A percentile compares a stretch with the other conserved stretches of the same genome.
These are phyloP conservation scores for Melipona quadrifasciata DNA, from an alignment of 1,140 invertebrate species.

Conservation along the genomic window DNA sequence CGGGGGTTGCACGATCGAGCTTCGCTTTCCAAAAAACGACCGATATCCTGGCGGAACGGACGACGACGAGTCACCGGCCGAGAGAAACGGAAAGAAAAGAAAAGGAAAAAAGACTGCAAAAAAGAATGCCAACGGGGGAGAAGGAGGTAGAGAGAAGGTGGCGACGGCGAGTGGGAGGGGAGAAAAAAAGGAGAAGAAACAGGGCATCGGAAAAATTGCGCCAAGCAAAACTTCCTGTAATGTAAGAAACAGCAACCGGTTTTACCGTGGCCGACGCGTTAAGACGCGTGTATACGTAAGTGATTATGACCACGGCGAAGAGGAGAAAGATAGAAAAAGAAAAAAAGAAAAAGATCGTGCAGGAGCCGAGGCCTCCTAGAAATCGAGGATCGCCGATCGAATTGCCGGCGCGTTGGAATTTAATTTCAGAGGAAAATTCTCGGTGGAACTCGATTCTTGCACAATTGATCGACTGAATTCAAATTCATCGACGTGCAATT, in stretches of 20 bases:
- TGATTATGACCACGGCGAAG: constrained; percentile 23
- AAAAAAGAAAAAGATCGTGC: background rate
- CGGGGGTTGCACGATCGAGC: background rate
- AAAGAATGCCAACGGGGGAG: background rate
- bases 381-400: background rate
- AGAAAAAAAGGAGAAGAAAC: background rate
- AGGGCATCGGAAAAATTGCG: constrained; percentile 30
- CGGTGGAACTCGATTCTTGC: too few relatives aligned
- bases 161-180: background rate
- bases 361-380: background rate
- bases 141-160: background rate
- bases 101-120: background rate
- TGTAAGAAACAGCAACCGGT: constrained; percentile 51
- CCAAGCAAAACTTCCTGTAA: constrained; percentile 48
- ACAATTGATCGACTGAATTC: too few relatives aligned
- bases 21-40: constrained; percentile 33
- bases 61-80: background rate
- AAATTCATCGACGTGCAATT: too few relatives aligned
- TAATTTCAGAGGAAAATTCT: too few relatives aligned
- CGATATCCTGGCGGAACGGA: background rate
- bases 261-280: constrained; percentile 19
- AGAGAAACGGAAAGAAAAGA: background rate
- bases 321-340: too few relatives aligned
- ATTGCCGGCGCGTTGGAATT: too few relatives aligned
- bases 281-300: constrained; percentile 3